Percentiles rank a stretch among this genome's conserved stretches.
Conservation (phyloP, 2,113 vertebrate genomes). For the Ancistrus triradiatus region DNA sequence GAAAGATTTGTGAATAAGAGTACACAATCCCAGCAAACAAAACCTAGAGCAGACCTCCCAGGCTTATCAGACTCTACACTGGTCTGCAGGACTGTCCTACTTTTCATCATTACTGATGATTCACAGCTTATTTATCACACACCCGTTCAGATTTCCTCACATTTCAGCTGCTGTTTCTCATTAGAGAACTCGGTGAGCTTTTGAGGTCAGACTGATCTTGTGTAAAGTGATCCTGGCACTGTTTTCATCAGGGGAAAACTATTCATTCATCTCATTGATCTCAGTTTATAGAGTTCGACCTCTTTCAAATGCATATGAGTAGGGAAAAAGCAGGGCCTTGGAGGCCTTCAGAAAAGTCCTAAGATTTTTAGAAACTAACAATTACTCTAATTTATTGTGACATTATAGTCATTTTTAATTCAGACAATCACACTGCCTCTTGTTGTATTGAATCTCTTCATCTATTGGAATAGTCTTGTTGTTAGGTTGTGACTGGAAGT, state of each 20-base stretch:
- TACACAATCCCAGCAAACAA: too few relatives aligned
- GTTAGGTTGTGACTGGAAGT: too few relatives aligned
- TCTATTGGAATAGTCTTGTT: too few relatives aligned
- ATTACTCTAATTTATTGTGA: too few relatives aligned
- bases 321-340: neutral
- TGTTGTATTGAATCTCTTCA: too few relatives aligned
- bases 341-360: too few relatives aligned
- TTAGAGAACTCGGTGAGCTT: constrained; percentile 22
- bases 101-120: constrained; percentile 30
- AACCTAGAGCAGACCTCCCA: neutral
- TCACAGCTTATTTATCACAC: constrained; percentile 30
- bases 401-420: neutral
- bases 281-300: neutral
- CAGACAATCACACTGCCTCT: neutral
- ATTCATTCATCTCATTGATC: constrained; percentile 11
- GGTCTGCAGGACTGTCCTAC: constrained; percentile 22
- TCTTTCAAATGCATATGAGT: neutral
- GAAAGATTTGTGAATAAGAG: too few relatives aligned
- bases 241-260: constrained; percentile 5
- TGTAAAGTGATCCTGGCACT: too few relatives aligned
- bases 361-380: too few relatives aligned
- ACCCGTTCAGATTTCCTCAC: constrained; percentile 24
- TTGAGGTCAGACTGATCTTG: constrained; percentile 17
- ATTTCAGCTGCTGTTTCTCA: neutral
- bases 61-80: neutral